Base-by-base conservation (phyloP, 2,888 invertebrate species). In the Eilema griseolum region DNA sequence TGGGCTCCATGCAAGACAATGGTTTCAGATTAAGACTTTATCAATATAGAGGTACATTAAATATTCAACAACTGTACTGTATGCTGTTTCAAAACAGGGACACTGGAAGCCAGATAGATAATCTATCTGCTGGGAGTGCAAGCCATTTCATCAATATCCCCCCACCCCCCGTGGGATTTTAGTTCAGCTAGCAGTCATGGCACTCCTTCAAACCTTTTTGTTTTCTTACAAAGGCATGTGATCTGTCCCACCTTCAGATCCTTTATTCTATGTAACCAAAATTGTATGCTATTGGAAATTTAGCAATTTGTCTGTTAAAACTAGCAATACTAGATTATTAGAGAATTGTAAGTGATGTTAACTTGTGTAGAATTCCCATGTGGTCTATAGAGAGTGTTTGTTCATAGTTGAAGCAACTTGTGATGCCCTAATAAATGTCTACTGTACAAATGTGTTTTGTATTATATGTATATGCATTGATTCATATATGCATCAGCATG, bases 391-490 rank as follows among this genome's bases (percentile, higher is more conserved):
- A 67, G 61, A 69, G 63, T 59, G 70, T 73, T 70, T 76, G 67
- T 69, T 72, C 68, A 16, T 72, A 82, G 76, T 80, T 76, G 70
- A 79, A 73, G 74, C 77, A 76, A 73, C 65, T 79, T 82, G 74
- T 79, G 76, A 80, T 82, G 70, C 77, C 72, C 72, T 67, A 74
- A 52, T 59, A 37, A 69, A 73, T 72, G 71, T 76, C 72, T 63
- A 69, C 79, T 76, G 80, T 85, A 75, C 80, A 82, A 86, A 82
- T 76, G 75, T 78, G 75, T 78, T 73, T 86, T 86, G 69, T 87
- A 83, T 83, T 84, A 80, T 67, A 81, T 52, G 52, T 52, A 52
- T 82, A 78, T 86, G 33, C 57, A 33, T 37, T 56, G 33, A 37
- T 66, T 57, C 56, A 85, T 83, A 62, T 61, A 79, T 83, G 79